These are phyloP conservation scores for Charina bottae DNA, from an alignment of 2,113 vertebrate genomes.

Conservation along the genomic window DNA sequence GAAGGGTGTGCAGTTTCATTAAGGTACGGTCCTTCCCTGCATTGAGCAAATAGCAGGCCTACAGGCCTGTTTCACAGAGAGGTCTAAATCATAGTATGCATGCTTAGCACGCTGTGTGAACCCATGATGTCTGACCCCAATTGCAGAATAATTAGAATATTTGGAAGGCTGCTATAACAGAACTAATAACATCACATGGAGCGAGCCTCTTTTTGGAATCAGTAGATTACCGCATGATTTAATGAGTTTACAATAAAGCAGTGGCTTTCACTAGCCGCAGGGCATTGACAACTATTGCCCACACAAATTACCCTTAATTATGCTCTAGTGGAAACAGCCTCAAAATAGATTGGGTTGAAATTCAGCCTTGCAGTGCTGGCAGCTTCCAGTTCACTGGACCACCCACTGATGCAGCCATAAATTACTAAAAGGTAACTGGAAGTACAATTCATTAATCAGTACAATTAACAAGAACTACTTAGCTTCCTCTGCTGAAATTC, in stretches of 20 bases:
- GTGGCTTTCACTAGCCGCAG: neutral
- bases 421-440: neutral
- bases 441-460: too few species aligned
- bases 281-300: neutral
- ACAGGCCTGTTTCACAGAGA: neutral
- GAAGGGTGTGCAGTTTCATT: neutral
- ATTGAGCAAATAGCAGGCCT: neutral
- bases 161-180: neutral
- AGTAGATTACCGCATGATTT: neutral
- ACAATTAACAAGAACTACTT: neutral
- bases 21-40: neutral
- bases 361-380: neutral
- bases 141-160: neutral
- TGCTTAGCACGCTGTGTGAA: neutral
- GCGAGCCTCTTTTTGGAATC: neutral
- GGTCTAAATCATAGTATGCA: neutral
- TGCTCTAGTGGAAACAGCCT: neutral
- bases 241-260: neutral
- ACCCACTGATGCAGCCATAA: neutral
- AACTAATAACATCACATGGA: neutral
- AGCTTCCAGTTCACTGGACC: neutral
- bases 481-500: neutral
- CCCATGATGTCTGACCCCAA: neutral
- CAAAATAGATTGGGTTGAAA: neutral
- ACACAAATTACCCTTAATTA: neutral